Evolutionary conservation across 1,140 invertebrate genomes (phyloP).

Genomic region (Pararge aegeria): DNA sequence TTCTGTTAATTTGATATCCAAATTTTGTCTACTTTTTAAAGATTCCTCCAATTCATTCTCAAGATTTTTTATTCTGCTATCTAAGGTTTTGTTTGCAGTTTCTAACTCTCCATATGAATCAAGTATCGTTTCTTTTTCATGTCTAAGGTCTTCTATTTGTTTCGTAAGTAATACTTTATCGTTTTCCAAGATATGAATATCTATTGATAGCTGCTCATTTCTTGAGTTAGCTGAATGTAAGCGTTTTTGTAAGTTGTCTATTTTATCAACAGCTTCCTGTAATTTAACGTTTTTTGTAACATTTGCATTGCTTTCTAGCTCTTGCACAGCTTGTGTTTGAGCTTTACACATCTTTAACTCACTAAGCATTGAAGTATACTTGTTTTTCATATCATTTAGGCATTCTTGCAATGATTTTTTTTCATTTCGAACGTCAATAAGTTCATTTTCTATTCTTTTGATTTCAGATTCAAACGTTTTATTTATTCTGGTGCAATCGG

Average conservation of each 20-base stretch:
- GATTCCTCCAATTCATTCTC: background rate
- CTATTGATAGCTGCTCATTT: slow-evolving; percentile 71
- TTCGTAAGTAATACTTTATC: slow-evolving; percentile 72
- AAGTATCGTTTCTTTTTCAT: slow-evolving; percentile 38
- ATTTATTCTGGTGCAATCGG: slow-evolving; percentile 77
- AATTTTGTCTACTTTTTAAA: background rate
- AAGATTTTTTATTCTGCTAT: slow-evolving; percentile 16
- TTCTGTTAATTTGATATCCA: background rate
- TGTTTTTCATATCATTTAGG: slow-evolving; percentile 66
- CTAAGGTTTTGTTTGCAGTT: slow-evolving; percentile 41
- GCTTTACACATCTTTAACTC: slow-evolving; percentile 62
- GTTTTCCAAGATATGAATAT: slow-evolving; percentile 72
- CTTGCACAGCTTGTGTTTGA: slow-evolving; percentile 55
- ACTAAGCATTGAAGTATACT: slow-evolving; percentile 73
- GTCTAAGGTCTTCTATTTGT: slow-evolving; percentile 63
- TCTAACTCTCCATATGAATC: slow-evolving; percentile 46
- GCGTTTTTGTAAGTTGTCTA: slow-evolving; percentile 64
- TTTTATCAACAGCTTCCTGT: slow-evolving; percentile 51
- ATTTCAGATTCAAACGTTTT: slow-evolving; percentile 77
- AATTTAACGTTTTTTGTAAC: slow-evolving; percentile 55
- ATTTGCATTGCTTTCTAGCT: slow-evolving; percentile 51
- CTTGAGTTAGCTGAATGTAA: slow-evolving; percentile 55
- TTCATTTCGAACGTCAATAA: slow-evolving; percentile 63
- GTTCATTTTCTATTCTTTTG: slow-evolving; percentile 64
- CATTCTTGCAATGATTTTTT: slow-evolving; percentile 67